These are phyloP conservation scores for Cyclophora albipunctata DNA, from an alignment of 2,888 invertebrate species.

Conservation along the genomic window DNA sequence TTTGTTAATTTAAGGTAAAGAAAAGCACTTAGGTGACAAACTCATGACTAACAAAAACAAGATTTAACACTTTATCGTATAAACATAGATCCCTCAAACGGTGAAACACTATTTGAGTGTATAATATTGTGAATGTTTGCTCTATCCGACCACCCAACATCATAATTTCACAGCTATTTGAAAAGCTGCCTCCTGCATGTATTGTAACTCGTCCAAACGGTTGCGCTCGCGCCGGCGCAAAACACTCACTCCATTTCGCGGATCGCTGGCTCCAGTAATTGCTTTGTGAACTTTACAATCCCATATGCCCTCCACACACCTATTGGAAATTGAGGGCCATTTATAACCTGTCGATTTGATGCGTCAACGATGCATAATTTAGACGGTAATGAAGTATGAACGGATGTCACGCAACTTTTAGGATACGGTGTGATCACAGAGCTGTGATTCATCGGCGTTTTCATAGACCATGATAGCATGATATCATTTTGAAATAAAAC, in stretches of 20 bases:
- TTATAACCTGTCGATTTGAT: slow-evolving; percentile 48
- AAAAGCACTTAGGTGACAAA: too few species aligned
- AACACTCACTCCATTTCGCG: slow-evolving; percentile 48
- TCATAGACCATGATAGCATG: too few species aligned
- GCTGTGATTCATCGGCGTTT: not conserved
- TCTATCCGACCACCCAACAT: slow-evolving; percentile 21
- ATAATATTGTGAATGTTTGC: too few species aligned
- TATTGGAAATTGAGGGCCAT: slow-evolving; percentile 19
- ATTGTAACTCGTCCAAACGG: slow-evolving; percentile 25
- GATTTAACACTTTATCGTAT: too few species aligned
- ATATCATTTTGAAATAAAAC: not conserved
- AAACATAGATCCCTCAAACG: too few species aligned
- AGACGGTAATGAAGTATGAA: slow-evolving; percentile 35
- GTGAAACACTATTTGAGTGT: too few species aligned
- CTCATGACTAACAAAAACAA: too few species aligned
- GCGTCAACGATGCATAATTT: slow-evolving; percentile 40
- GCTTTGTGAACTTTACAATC: slow-evolving; percentile 36
- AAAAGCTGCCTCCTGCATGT: slow-evolving; percentile 18
- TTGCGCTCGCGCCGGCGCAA: slow-evolving; percentile 26
- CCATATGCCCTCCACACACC: slow-evolving; percentile 26
- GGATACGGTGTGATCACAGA: slow-evolving; percentile 12
- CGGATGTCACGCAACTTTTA: slow-evolving; percentile 23
- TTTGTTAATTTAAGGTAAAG: too few species aligned
- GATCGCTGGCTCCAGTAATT: slow-evolving; percentile 55
- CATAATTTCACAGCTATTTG: slow-evolving; percentile 37